Evolutionary conservation across 2,888 invertebrate genomes (phyloP), one percentile per base, ranked within the genome.

Genomic region (Sicus ferrugineus): DNA sequence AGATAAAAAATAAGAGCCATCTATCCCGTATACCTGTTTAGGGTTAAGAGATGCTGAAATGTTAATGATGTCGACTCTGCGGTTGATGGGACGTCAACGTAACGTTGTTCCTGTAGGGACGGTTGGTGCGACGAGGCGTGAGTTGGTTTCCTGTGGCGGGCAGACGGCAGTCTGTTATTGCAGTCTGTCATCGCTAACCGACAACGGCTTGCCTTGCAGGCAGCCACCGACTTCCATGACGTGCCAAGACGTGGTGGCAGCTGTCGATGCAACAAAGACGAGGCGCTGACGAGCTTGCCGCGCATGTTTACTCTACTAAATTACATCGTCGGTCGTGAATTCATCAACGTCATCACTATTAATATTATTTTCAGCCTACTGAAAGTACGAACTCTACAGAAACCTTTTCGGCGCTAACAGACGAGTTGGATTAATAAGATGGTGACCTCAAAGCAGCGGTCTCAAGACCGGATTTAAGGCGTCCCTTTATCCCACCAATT

Each of bases 231-330:
- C 28, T 23, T 52, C 23, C 50, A 52, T 9, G 23, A n/a, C 34
- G 2, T 7, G 7, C 50, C 21, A 19, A 52, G 21, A n/a, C 23
- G 23, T 11, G 21, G 46, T 11, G 46, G n/a, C 14, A n/a, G n/a
- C n/a, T n/a, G 54, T 54, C 1, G 23, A 0, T 16, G 1, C 16
- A 54, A 54, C 54, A 52, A 23, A 21, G 52, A 26, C 21, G 54
- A 16, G 26, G 5, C 16, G 54, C 54, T 23, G 21, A n/a, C n/a
- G n/a, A n/a, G n/a, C n/a, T n/a, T n/a, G 3, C 2, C 9, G 54
- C 54, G 3, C 23, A 54, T 54, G 26, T 54, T 54, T 54, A 63
- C 30, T 31, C 34, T 31, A 34, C 19, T 34, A 30, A 58, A 58
- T 58, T 58, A 34, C 34, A 58, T 58, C 34, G 11, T 21, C 31